Evolutionary conservation across 2,888 invertebrate species (phyloP), one percentile per base, ranked within the genome.

Genomic region (Parascotia fuliginaria): DNA sequence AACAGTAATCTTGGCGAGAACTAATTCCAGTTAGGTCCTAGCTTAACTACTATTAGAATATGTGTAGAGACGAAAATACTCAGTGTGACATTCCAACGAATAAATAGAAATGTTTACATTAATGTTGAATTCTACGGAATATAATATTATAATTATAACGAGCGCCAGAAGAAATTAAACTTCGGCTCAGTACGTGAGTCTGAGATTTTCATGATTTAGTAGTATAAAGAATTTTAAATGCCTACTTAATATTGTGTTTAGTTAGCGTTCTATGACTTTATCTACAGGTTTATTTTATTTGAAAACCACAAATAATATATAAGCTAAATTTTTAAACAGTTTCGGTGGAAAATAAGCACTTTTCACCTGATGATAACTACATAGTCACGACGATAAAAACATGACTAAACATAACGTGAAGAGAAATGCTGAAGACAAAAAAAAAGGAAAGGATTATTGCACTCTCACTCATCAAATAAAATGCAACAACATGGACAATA

Each of bases 121-220:
- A 38, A 9, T 46, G 43, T 55, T 44, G 36, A 31, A 50, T 46
- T 12, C 14, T 40, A 33, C 32, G 14, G 14, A 29, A 19, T 37
- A 28, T 42, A 27, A 41, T 47, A 49, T 63, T 47, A 42, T 42
- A 48, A 68, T 53, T 46, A 41, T 28, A 40, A 40, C 39, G 50
- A 29, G 34, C 16, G 33, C n/a, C n/a, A n/a, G n/a, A n/a, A n/a
- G n/a, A 48, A 60, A 65, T 65, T 55, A 48, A 55, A 68, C 24
- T 42, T 19, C 5, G 41, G 36, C 12, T 43, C 37, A 52, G 47
- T 32, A 29, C 29, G 29, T 11, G 41, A 29, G 43, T 37, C 56
- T 41, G 44, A 34, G 53, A 48, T 43, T 53, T 41, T 45, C 34
- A 45, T 51, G 49, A 56, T 53, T 43, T 40, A 56, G n/a, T n/a